Evolutionary conservation across 2,113 vertebrate genomes (phyloP).

Genomic region (Bufo gargarizans): DNA sequence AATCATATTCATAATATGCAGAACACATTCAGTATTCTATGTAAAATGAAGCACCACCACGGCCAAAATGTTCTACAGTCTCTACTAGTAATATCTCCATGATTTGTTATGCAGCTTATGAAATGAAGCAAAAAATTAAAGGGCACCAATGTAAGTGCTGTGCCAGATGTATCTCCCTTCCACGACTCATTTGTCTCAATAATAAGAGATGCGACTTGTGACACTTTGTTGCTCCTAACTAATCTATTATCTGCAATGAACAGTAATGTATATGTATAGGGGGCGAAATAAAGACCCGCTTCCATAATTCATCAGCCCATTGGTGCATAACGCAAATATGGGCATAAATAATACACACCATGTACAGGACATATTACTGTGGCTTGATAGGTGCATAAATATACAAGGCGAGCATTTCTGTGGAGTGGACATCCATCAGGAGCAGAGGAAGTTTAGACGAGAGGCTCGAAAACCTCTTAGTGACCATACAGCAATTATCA

Average conservation of each 20-base stretch:
- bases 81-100: neutral
- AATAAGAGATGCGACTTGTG: slow-evolving; percentile 10
- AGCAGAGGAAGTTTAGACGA: neutral
- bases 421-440: neutral
- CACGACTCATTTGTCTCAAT: slow-evolving; percentile 41
- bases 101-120: slow-evolving; percentile 6
- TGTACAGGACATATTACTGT: slow-evolving; percentile 1
- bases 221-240: slow-evolving; percentile 29
- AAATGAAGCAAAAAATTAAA: slow-evolving; percentile 44
- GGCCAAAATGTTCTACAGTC: neutral
- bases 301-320: slow-evolving; percentile 12
- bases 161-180: slow-evolving; percentile 38
- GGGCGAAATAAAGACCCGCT: neutral
- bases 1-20: neutral
- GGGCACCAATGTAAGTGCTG: slow-evolving; percentile 3
- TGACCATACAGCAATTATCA: neutral
- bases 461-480: neutral
- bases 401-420: neutral
- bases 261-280: slow-evolving; percentile 43
- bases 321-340: neutral
- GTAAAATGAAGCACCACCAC: neutral
- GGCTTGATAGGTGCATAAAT: slow-evolving; percentile 18
- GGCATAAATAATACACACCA: slow-evolving; percentile 23
- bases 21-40: neutral
- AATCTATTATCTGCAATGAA: slow-evolving; percentile 39